Base-by-base conservation (phyloP, 2,888 invertebrate species). In the Congeria kusceri region DNA sequence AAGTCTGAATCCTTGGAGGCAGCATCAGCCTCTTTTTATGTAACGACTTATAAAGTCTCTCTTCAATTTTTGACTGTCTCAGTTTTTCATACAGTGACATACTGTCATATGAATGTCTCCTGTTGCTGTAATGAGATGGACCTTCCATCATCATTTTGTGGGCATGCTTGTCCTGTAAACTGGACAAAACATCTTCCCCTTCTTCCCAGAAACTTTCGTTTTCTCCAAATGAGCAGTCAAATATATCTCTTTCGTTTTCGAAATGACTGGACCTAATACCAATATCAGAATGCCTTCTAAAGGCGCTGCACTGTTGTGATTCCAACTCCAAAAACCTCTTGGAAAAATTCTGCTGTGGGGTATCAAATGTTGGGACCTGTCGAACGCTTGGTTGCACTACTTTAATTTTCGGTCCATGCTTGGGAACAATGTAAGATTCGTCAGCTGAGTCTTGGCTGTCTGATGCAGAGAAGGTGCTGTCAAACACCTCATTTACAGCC, bases 401-500 rank as follows among this genome's bases (percentile, higher is more conserved):
- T 53, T 39, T 47, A 2, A 72, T 64, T 39, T 58, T 59, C 7
- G 77, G 72, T 46, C 64, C 68, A 63, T 49, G 28, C 5, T 29
- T 68, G 5, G 68, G 72, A n/a, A 63, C 20, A 13, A 68, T n/a
- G 56, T 77, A 72, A 5, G 67, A 49, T 11, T 68, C 65, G 57
- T 27, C 59, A 1, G 27, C n/a, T 0, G 72, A 59, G 28, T 53
- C 46, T 29, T 23, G n/a, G 58, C 28, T 7, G 9, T 67, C 18
- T 13, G 58, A 20, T 3, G 58, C 25, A 29, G 47, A 32, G 15
- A 29, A 32, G 15, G 44, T 46, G 5, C 47, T 63, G 18, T 58
- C 67, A 59, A 68, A 77, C 15, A 56, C 72, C 44, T 23, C 29
- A 68, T 77, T 77, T 23, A 68, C 49, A 25, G 58, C 67, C 44